Conservation (phyloP, 2,888 invertebrate genomes). For the Dolomedes plantarius region DNA sequence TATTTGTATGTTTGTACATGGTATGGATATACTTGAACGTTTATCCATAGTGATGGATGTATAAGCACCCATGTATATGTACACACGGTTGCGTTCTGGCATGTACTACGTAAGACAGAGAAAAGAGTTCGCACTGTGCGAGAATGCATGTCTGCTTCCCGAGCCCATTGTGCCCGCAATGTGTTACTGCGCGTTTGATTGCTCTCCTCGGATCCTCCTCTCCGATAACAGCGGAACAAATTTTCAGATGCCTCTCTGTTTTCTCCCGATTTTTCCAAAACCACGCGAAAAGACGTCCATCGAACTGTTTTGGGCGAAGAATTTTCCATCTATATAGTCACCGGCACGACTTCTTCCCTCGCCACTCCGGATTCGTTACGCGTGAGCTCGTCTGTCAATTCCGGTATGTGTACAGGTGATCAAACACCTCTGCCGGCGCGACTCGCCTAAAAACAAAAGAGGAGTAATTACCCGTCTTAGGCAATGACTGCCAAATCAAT, state of each 20-base stretch:
- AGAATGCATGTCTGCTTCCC: too few relatives aligned
- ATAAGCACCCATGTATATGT: too few relatives aligned
- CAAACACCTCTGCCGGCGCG: constrained; percentile 43
- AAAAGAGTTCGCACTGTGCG: too few relatives aligned
- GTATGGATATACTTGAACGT: too few relatives aligned
- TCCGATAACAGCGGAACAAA: background rate
- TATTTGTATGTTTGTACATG: too few relatives aligned
- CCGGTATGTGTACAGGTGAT: constrained; percentile 49
- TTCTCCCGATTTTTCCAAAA: background rate
- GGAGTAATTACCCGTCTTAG: constrained; percentile 68
- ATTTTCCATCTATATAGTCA: background rate
- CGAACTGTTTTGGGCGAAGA: background rate
- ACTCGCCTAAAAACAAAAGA: constrained; percentile 55
- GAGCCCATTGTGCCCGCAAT: too few relatives aligned
- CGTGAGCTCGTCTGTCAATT: constrained; percentile 3
- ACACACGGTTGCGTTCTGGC: too few relatives aligned
- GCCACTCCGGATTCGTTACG: background rate
- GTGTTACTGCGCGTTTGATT: too few relatives aligned
- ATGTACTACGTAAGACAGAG: too few relatives aligned
- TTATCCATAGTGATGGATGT: too few relatives aligned
- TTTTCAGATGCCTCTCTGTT: background rate
- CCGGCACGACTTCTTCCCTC: constrained; percentile 7
- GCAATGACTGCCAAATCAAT: constrained; percentile 65
- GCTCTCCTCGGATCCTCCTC: too few relatives aligned
- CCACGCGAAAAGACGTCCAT: too few relatives aligned